Evolutionary conservation across 1,140 invertebrate genomes (phyloP).

Genomic region (Megathymus violae): DNA sequence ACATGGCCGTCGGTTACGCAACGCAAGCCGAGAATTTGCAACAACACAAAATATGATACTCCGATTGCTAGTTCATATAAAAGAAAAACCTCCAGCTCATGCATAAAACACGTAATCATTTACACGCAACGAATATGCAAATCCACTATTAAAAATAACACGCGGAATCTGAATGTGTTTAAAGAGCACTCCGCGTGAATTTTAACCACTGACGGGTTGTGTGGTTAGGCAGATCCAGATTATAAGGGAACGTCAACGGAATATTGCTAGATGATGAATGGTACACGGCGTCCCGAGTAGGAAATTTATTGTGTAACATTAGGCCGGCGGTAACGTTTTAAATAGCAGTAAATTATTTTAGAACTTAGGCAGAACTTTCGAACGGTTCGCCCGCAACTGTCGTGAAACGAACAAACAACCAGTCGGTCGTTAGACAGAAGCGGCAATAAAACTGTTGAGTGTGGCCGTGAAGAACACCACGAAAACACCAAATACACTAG

Average conservation of each 20-base stretch:
- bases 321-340: too few species aligned
- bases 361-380: too few species aligned
- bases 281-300: too few species aligned
- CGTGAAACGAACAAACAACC: too few species aligned
- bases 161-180: conserved; percentile 30
- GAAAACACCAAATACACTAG: too few species aligned
- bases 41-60: conserved; percentile 27
- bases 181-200: conserved; percentile 22
- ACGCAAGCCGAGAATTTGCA: conserved; percentile 20
- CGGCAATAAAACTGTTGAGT: too few species aligned
- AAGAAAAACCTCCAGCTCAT: conserved; percentile 15
- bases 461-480: too few species aligned
- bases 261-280: background rate
- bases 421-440: too few species aligned
- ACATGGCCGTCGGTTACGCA: conserved; percentile 10
- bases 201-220: conserved; percentile 5
- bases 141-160: conserved; percentile 34
- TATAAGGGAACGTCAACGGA: background rate
- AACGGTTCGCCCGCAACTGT: too few species aligned
- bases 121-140: conserved; percentile 32
- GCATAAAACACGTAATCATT: conserved; percentile 29
- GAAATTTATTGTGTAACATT: too few species aligned
- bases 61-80: conserved; percentile 17
- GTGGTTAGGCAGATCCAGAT: conserved; percentile 20
- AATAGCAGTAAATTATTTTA: too few species aligned